These are phyloP conservation scores for Platycnemis pennipes DNA, from an alignment of 2,888 invertebrate genomes.

Conservation along the genomic window DNA sequence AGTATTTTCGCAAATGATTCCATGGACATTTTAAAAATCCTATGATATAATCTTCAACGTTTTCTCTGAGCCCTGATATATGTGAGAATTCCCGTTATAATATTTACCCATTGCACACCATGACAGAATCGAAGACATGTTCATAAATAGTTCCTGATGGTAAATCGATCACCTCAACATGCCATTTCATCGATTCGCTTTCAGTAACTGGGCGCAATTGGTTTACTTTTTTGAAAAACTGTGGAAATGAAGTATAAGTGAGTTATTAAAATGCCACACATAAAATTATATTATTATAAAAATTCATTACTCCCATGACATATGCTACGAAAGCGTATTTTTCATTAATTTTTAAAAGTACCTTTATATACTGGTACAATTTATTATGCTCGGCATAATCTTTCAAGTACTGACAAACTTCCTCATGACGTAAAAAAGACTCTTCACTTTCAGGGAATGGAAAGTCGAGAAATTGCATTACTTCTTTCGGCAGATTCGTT, in stretches of 20 bases:
- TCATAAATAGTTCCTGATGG: neutral
- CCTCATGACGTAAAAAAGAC: constrained; percentile 20
- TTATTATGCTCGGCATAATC: constrained; percentile 28
- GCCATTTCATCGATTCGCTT: neutral
- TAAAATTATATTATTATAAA: neutral
- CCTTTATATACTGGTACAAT: neutral
- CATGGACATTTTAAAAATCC: no score
- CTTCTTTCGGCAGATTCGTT: constrained; percentile 53
- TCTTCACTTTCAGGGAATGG: constrained; percentile 22
- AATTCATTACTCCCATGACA: neutral
- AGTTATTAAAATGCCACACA: neutral
- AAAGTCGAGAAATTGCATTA: constrained; percentile 59
- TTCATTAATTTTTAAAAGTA: neutral
- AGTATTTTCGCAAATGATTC: no score
- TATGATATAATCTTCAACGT: no score
- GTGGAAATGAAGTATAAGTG: neutral
- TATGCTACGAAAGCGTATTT: no score
- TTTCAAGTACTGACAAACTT: constrained; percentile 43
- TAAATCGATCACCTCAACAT: neutral
- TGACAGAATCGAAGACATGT: neutral
- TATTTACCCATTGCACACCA: constrained; percentile 61
- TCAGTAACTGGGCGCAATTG: neutral
- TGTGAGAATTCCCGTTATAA: no score
- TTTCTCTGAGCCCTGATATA: no score
- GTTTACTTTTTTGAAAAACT: constrained; percentile 34